These are phyloP conservation scores for Myathropa florea DNA, from an alignment of 2,888 invertebrate genomes.

Conservation along the genomic window DNA sequence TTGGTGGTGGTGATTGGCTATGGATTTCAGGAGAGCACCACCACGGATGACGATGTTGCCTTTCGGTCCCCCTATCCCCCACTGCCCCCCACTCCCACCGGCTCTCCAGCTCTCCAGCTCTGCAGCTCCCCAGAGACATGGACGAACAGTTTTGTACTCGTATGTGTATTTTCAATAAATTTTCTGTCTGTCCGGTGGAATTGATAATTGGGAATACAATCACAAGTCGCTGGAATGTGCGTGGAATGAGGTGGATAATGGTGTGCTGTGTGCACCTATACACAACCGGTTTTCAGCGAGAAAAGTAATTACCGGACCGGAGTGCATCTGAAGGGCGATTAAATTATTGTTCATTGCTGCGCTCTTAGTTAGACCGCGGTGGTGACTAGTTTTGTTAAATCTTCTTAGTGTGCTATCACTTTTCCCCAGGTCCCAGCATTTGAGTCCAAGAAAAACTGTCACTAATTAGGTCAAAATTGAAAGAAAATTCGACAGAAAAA, in stretches of 20 bases:
- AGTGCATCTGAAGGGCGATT: slow-evolving; percentile 23
- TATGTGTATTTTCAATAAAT: slow-evolving; percentile 62
- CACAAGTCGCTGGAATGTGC: slow-evolving; percentile 43
- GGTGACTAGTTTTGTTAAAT: too few relatives aligned
- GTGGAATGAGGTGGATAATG: slow-evolving; percentile 5
- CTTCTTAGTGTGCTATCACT: neutral
- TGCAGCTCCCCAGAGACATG: neutral
- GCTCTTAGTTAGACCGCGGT: neutral
- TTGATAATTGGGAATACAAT: slow-evolving; percentile 59
- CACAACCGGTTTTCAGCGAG: slow-evolving; percentile 31
- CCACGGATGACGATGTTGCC: neutral
- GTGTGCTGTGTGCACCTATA: slow-evolving; percentile 22
- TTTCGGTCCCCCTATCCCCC: too few relatives aligned
- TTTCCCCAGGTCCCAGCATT: neutral
- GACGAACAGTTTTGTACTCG: slow-evolving; percentile 49
- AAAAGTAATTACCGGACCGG: slow-evolving; percentile 18
- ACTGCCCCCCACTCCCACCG: neutral
- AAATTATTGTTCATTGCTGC: slow-evolving; percentile 1
- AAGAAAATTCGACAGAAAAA: neutral
- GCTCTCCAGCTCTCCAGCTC: neutral
- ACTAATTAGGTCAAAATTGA: neutral
- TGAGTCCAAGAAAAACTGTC: neutral
- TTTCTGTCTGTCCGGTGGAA: slow-evolving; percentile 49
- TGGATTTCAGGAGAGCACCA: slow-evolving; percentile 26
- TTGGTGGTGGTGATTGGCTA: neutral